Evolutionary conservation across 2,888 invertebrate genomes (phyloP).

Genomic region (Lacanobia wlatinum): DNA sequence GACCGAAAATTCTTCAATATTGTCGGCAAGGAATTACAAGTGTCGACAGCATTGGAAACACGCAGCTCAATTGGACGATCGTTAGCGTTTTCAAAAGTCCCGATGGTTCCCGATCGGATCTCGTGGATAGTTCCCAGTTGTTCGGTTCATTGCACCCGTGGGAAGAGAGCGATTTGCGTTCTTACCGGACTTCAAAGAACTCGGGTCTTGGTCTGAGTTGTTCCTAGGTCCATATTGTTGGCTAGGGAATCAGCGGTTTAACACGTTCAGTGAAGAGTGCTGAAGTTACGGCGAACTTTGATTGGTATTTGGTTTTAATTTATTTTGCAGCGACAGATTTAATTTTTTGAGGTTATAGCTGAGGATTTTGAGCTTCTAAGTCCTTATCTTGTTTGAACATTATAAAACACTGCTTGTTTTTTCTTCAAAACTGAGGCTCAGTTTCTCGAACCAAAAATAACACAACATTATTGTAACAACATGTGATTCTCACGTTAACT

Average conservation of each 20-base stretch:
- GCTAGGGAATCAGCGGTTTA: slow-evolving; percentile 42
- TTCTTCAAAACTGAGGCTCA: too few relatives aligned
- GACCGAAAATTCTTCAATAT: not conserved
- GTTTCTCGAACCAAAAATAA: too few relatives aligned
- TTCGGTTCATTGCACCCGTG: slow-evolving; percentile 81
- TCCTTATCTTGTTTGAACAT: too few relatives aligned
- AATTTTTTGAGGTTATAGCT: not conserved
- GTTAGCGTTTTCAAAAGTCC: slow-evolving; percentile 87
- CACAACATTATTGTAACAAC: too few relatives aligned
- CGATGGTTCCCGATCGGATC: slow-evolving; percentile 78
- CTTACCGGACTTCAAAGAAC: slow-evolving; percentile 55
- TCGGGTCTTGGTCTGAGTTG: slow-evolving; percentile 25
- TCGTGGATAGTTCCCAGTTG: slow-evolving; percentile 67
- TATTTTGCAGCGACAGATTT: not conserved
- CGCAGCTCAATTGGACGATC: slow-evolving; percentile 76
- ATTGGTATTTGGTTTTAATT: slow-evolving; percentile 10
- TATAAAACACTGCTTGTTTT: too few relatives aligned
- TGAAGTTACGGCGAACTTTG: slow-evolving; percentile 10
- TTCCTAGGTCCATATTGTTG: slow-evolving; percentile 45
- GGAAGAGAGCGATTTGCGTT: slow-evolving; percentile 73
- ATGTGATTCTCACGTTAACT: too few relatives aligned
- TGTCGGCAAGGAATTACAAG: not conserved
- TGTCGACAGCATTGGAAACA: slow-evolving; percentile 68
- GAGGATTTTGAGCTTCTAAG: not conserved
- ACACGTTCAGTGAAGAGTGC: slow-evolving; percentile 27